phyloP scores from a whole-genome alignment of 2,888 invertebrate genomes.

The Chorisops tibialis region DNA sequence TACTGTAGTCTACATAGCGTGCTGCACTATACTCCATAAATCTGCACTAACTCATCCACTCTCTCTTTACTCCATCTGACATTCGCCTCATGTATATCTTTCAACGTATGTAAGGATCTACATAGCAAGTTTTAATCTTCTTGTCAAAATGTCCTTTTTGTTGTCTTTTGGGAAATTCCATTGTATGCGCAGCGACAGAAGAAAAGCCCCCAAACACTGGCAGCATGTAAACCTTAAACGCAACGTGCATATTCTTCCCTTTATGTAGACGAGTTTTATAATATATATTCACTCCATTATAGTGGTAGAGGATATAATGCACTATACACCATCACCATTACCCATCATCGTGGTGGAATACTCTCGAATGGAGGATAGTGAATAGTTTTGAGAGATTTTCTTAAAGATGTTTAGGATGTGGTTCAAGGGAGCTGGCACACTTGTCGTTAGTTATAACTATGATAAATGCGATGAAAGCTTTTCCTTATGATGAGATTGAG shows the following conservation, averaged over 20 bases:
- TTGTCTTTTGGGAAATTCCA: slow-evolving; percentile 23
- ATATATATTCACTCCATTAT: too few relatives aligned
- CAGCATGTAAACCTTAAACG: too few relatives aligned
- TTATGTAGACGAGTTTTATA: too few relatives aligned
- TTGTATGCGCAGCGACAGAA: slow-evolving; percentile 2
- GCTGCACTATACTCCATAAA: background rate
- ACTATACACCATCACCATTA: background rate
- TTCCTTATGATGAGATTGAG: background rate
- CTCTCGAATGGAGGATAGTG: background rate
- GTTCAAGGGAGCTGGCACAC: background rate
- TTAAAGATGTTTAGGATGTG: slow-evolving; percentile 3
- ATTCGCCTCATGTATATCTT: slow-evolving; percentile 1
- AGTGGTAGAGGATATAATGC: background rate
- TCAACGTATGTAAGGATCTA: background rate
- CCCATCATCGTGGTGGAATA: background rate
- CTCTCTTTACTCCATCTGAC: background rate
- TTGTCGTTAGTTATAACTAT: slow-evolving; percentile 1
- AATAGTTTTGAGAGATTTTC: background rate
- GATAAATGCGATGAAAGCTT: slow-evolving; percentile 10
- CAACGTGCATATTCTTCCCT: too few relatives aligned
- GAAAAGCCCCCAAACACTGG: too few relatives aligned
- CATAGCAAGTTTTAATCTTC: slow-evolving; percentile 30
- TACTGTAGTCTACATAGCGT: too few relatives aligned
- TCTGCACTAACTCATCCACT: background rate
- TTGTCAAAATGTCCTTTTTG: slow-evolving; percentile 28